Conservation (phyloP, 2,797 vertebrate species). For the Apodemus agrarius region DNA sequence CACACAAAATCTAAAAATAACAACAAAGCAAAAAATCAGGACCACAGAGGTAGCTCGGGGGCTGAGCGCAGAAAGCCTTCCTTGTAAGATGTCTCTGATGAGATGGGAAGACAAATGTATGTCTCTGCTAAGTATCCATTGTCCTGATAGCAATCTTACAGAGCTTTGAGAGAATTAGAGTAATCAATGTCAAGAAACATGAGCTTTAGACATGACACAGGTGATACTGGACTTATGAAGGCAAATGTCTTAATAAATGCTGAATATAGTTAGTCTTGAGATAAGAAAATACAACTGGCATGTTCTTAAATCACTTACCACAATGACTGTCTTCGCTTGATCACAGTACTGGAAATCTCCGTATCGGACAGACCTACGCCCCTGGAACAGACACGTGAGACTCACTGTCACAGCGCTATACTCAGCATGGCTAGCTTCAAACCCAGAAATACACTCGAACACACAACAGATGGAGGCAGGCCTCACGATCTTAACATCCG, state of each 20-base stretch:
- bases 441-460: background rate
- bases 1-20: background rate
- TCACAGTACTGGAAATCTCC: conserved; percentile 97
- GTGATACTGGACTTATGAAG: background rate
- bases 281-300: background rate
- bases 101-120: background rate
- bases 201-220: background rate
- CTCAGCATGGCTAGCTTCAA: conserved; percentile 5
- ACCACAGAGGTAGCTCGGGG: background rate
- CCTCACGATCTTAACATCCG: conserved; percentile 45
- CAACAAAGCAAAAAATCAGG: background rate
- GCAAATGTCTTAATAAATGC: conserved; percentile 26
- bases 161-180: conserved; percentile 24
- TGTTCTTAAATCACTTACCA: conserved; percentile 89
- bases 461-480: conserved; percentile 22
- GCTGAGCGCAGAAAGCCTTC: background rate
- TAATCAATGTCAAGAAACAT: conserved; percentile 44
- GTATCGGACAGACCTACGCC: conserved; percentile 95
- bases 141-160: conserved; percentile 19
- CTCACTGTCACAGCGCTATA: conserved; percentile 38
- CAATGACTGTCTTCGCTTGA: conserved; percentile 96
- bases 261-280: conserved; percentile 31
- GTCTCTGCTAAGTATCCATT: background rate
- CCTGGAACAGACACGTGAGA: conserved; percentile 85
- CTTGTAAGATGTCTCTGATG: conserved; percentile 37